Evolutionary conservation across 2,888 invertebrate genomes (phyloP).

Genomic region (Spodoptera exigua): DNA sequence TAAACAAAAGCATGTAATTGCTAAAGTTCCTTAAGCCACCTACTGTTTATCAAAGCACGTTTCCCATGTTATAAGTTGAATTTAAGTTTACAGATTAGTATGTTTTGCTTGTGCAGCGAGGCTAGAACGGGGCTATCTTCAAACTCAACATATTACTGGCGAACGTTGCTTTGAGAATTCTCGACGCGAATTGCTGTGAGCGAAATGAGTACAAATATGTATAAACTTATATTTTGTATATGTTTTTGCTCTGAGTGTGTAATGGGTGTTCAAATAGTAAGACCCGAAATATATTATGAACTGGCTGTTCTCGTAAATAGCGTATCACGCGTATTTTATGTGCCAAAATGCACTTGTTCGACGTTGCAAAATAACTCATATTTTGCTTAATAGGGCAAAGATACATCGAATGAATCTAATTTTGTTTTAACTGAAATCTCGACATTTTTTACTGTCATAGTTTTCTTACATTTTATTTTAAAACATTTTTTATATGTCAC

Average conservation of each 20-base stretch:
- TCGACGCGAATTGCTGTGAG: conserved; percentile 10
- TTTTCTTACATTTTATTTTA: no score
- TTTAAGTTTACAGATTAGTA: conserved; percentile 7
- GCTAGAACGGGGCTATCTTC: conserved; percentile 24
- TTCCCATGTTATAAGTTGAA: conserved; percentile 1
- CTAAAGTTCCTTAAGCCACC: not conserved
- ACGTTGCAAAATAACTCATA: no score
- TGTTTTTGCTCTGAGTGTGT: not conserved
- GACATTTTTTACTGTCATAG: no score
- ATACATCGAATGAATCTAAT: no score
- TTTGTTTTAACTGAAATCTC: no score
- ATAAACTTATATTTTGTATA: conserved; percentile 13
- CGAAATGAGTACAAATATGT: conserved; percentile 16
- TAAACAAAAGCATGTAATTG: no score
- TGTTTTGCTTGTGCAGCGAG: conserved; percentile 3
- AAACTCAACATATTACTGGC: conserved; percentile 24
- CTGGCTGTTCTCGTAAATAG: no score
- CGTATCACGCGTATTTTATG: no score
- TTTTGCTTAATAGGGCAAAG: no score
- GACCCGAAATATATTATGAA: no score
- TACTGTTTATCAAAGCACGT: not conserved
- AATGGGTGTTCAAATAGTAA: conserved; percentile 5
- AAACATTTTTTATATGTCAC: no score
- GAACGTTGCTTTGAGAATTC: conserved; percentile 22
- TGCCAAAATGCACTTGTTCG: no score